Evolutionary conservation across 2,888 invertebrate species (phyloP), one percentile per base, ranked within the genome.

Genomic region (Orthosia gothica): DNA sequence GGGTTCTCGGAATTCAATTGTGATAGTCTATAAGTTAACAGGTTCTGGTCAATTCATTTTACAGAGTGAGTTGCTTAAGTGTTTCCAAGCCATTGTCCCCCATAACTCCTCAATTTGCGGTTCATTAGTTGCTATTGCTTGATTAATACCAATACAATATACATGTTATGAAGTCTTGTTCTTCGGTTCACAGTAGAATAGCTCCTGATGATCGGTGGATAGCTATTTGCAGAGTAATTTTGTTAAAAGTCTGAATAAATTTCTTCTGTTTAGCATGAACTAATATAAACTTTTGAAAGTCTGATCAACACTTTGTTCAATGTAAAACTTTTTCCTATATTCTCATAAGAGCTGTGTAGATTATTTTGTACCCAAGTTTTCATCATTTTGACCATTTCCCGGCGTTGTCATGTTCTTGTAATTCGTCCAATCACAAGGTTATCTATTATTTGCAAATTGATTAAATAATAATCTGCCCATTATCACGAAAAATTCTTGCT

Each of bases 381-480:
- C 13, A 40, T 13, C 2, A 59, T n/a, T 40, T 40, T n/a, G 18
- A n/a, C n/a, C 13, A 45, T 20, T 16, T 62, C 16, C 12, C 65
- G 23, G 5, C 20, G 12, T 45, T 23, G 12, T 47, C 23, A 23
- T 1, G 15, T 16, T 20, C 11, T 5, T 20, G 55, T 49, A 40
- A 77, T 75, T 78, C 20, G 26, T 20, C 40, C 23, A 62, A 45
- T 32, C 45, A 62, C 55, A 50, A 70, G 20, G 18, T 54, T 78
- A 70, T 75, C 78, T 55, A 40, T 49, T 61, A 54, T 47, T 65
- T 58, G 18, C 18, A 52, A 54, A 15, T 26, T 20, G 70, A 78
- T 78, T 70, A 78, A 58, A 58, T 71, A 57, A 71, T 79, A 52
- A 79, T 71, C 63, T 23, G n/a, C 15, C 13, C 9, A 40, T 13